Evolutionary conservation across 2,888 invertebrate species (phyloP).

Genomic region (Yponomeuta cagnagella): DNA sequence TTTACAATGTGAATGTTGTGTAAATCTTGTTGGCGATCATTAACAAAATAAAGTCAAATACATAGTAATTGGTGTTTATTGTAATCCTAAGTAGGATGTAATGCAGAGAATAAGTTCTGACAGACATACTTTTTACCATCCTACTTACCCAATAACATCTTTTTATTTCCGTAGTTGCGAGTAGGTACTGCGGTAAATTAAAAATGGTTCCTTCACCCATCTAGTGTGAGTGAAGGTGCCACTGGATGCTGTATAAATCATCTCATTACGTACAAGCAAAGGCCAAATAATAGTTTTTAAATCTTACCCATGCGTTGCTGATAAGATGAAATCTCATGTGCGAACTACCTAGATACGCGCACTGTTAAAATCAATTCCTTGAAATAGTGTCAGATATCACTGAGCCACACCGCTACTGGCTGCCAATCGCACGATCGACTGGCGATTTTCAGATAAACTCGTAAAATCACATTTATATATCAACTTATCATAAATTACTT

Average conservation of each 20-base stretch:
- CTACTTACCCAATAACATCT: too few relatives aligned
- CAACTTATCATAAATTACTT: constrained; percentile 68
- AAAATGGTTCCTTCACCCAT: not conserved
- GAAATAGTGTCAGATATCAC: not conserved
- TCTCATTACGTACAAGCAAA: too few relatives aligned
- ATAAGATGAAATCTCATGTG: not conserved
- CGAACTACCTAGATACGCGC: not conserved
- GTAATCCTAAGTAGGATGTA: too few relatives aligned
- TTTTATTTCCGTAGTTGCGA: too few relatives aligned
- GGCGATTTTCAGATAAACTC: constrained; percentile 62
- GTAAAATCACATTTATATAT: constrained; percentile 42
- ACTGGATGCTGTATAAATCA: too few relatives aligned
- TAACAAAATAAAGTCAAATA: too few relatives aligned
- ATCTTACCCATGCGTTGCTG: not conserved
- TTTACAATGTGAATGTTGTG: too few relatives aligned
- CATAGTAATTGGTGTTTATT: too few relatives aligned
- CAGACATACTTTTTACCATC: too few relatives aligned
- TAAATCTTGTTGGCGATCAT: too few relatives aligned
- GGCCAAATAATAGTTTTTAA: not conserved
- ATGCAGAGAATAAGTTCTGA: too few relatives aligned
- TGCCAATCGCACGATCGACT: constrained; percentile 66
- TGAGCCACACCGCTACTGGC: constrained; percentile 32
- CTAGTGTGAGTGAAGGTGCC: too few relatives aligned
- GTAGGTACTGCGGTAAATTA: not conserved
- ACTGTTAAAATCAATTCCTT: not conserved